Evolutionary conservation across 2,113 vertebrate species (phyloP).

Genomic region (Tenrec ecaudatus): DNA sequence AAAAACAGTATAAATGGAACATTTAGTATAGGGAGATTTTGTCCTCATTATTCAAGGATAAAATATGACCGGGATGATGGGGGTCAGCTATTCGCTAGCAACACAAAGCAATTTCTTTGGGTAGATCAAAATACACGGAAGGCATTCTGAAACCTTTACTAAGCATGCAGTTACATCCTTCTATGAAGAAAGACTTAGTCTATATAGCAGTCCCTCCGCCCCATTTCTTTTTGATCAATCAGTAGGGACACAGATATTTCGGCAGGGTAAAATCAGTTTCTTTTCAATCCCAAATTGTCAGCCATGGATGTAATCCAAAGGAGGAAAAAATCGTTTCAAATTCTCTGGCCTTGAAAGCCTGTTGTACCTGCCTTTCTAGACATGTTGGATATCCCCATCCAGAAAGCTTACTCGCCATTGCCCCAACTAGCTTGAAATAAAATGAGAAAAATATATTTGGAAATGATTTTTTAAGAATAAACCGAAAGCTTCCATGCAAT

Average conservation of each 20-base stretch:
- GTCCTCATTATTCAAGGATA: constrained; percentile 83
- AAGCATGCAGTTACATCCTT: constrained; percentile 48
- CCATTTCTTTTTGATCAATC: constrained; percentile 55
- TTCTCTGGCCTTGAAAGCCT: background rate
- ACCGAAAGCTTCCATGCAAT: constrained; percentile 40
- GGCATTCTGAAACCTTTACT: constrained; percentile 74
- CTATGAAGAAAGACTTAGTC: constrained; percentile 61
- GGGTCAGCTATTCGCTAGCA: constrained; percentile 79
- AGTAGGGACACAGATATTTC: constrained; percentile 49
- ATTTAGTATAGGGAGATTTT: constrained; percentile 82
- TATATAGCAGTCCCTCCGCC: background rate
- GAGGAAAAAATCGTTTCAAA: constrained; percentile 14
- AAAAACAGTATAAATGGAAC: constrained; percentile 80
- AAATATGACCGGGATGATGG: constrained; percentile 78
- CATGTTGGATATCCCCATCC: background rate
- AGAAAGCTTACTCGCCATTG: background rate
- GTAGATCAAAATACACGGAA: constrained; percentile 82
- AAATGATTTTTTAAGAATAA: constrained; percentile 9
- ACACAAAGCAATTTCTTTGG: constrained; percentile 82
- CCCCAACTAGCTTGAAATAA: constrained; percentile 44
- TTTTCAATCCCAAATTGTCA: constrained; percentile 57
- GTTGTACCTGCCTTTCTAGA: constrained; percentile 17
- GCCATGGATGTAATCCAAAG: background rate
- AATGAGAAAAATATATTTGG: constrained; percentile 55
- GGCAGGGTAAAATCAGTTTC: constrained; percentile 53